These are phyloP conservation scores for Rallus crepitans DNA, from an alignment of 2,797 vertebrate genomes.

Conservation along the genomic window DNA sequence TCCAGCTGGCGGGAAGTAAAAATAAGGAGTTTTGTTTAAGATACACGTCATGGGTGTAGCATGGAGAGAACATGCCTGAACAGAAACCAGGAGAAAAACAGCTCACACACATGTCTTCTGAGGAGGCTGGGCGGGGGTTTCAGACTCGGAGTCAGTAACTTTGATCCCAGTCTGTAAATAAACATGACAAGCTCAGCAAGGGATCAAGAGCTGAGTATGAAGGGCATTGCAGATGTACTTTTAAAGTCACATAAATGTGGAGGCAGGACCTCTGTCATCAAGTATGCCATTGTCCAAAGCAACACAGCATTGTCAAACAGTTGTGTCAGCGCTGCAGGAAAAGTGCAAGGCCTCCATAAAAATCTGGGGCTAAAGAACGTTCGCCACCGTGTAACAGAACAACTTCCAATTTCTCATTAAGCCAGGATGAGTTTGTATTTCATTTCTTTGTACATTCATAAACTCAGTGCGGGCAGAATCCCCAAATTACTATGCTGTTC, in stretches of 20 bases:
- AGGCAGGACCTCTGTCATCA: neutral
- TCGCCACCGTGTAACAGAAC: neutral
- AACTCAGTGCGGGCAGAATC: neutral
- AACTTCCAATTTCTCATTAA: neutral
- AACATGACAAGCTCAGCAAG: neutral
- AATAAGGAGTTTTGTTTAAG: neutral
- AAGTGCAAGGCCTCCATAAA: neutral
- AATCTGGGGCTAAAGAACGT: neutral
- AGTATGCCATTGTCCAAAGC: neutral
- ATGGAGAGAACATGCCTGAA: neutral
- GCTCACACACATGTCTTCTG: accelerated
- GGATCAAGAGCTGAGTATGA: neutral
- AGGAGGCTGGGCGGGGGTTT: neutral
- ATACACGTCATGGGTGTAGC: neutral
- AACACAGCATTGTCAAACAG: neutral
- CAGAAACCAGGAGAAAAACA: neutral
- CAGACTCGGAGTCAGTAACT: neutral
- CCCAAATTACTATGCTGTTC: neutral
- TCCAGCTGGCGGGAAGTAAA: neutral
- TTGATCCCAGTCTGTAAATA: neutral
- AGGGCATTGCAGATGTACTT: neutral
- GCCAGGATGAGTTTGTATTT: neutral
- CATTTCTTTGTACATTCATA: neutral
- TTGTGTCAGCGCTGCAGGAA: neutral
- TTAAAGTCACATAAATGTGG: neutral